These are phyloP conservation scores for Plagodis pulveraria DNA, from an alignment of 2,888 invertebrate species.

Conservation along the genomic window DNA sequence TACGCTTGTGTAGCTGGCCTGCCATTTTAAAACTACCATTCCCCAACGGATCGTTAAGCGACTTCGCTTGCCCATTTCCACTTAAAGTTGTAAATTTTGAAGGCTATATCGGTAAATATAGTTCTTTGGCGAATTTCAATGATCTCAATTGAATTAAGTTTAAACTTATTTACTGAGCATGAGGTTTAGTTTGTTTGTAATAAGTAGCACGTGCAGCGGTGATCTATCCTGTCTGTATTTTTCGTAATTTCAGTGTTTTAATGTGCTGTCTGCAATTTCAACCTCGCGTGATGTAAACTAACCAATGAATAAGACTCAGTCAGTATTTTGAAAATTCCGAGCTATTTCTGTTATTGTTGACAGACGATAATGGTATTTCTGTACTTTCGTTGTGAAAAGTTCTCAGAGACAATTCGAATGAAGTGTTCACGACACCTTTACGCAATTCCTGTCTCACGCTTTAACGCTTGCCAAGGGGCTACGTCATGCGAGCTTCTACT, in stretches of 20 bases:
- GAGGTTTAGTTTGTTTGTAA: no score
- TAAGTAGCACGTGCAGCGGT: no score
- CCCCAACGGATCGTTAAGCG: no score
- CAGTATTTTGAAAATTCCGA: conserved; percentile 51
- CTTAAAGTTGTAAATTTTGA: no score
- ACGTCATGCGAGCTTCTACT: conserved; percentile 67
- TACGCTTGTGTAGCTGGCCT: no score
- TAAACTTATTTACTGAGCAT: no score
- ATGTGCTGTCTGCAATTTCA: neutral
- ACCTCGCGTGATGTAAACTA: conserved; percentile 19
- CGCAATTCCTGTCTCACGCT: conserved; percentile 79
- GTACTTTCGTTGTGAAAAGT: conserved; percentile 72
- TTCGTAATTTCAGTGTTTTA: neutral
- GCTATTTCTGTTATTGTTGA: conserved; percentile 67
- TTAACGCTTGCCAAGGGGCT: conserved; percentile 71
- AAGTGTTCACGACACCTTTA: conserved; percentile 78
- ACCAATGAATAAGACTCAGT: conserved; percentile 39
- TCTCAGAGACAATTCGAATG: conserved; percentile 67
- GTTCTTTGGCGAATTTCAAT: no score
- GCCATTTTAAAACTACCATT: no score
- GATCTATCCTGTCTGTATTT: neutral
- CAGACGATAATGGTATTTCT: conserved; percentile 73
- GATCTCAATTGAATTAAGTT: no score
- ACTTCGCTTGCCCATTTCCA: no score
- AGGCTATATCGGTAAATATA: no score